phyloP scores from a whole-genome alignment of 1,140 invertebrate species.

The Wiebesia pumilae region DNA sequence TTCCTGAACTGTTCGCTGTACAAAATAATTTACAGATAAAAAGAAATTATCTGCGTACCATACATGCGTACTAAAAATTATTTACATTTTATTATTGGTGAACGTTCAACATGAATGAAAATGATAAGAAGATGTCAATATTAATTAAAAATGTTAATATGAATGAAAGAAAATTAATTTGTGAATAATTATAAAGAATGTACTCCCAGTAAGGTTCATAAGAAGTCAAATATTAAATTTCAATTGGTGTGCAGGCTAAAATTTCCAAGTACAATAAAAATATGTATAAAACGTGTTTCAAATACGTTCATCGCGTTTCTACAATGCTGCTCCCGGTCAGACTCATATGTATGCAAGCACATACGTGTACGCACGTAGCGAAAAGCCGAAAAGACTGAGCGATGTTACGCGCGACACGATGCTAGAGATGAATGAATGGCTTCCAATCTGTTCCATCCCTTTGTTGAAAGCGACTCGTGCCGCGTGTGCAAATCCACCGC shows the following conservation, averaged over 20 bases:
- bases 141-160: too few relatives aligned
- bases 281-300: not conserved
- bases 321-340: not conserved
- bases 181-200: too few relatives aligned
- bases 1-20: too few relatives aligned
- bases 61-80: too few relatives aligned
- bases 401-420: conserved; percentile 49
- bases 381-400: conserved; percentile 63
- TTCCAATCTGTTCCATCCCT: conserved; percentile 71
- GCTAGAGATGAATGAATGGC: conserved; percentile 62
- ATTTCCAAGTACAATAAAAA: not conserved
- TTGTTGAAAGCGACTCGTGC: conserved; percentile 72
- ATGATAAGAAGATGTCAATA: too few relatives aligned
- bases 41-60: too few relatives aligned
- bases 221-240: too few relatives aligned
- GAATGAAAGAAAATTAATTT: too few relatives aligned
- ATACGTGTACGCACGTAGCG: conserved; percentile 39
- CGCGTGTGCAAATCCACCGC: conserved; percentile 72
- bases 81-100: too few relatives aligned
- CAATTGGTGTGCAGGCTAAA: not conserved
- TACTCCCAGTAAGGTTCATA: too few relatives aligned
- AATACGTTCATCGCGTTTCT: not conserved
- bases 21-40: too few relatives aligned
- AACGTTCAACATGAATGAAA: too few relatives aligned
- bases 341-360: not conserved